These are phyloP conservation scores for Ectropis crepuscularia DNA, from an alignment of 2,888 invertebrate genomes.

Conservation along the genomic window DNA sequence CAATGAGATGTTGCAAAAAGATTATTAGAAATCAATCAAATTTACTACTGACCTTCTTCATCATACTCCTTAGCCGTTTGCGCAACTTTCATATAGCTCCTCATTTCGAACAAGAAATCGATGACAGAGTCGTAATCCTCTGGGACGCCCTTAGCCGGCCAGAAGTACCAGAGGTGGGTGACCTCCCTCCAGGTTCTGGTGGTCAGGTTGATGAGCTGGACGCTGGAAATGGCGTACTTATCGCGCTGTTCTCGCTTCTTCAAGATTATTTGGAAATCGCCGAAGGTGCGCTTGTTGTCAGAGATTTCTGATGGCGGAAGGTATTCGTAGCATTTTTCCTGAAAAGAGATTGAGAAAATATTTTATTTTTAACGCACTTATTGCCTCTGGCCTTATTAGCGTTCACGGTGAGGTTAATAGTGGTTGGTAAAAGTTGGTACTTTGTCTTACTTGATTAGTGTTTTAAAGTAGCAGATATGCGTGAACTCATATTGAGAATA, in stretches of 20 bases:
- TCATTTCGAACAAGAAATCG: slow-evolving; percentile 94
- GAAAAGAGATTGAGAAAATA: slow-evolving; percentile 49
- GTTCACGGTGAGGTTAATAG: too few relatives aligned
- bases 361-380: too few relatives aligned
- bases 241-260: slow-evolving; percentile 95
- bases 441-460: too few relatives aligned
- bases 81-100: slow-evolving; percentile 83
- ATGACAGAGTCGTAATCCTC: slow-evolving; percentile 93
- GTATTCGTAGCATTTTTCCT: slow-evolving; percentile 96
- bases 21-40: neutral
- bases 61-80: slow-evolving; percentile 82
- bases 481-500: too few relatives aligned
- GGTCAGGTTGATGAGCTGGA: slow-evolving; percentile 92
- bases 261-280: slow-evolving; percentile 94
- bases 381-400: too few relatives aligned
- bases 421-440: too few relatives aligned
- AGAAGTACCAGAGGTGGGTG: slow-evolving; percentile 96
- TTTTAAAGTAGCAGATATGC: too few relatives aligned
- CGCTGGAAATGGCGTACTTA: slow-evolving; percentile 94
- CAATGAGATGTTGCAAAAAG: too few relatives aligned
- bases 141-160: slow-evolving; percentile 96
- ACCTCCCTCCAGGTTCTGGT: slow-evolving; percentile 94
- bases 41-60: slow-evolving; percentile 69
- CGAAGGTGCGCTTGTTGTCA: slow-evolving; percentile 94
- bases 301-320: slow-evolving; percentile 96